Evolutionary conservation across 1,140 invertebrate genomes (phyloP), one percentile per base, ranked within the genome.

Genomic region (Drosophila serrata): DNA sequence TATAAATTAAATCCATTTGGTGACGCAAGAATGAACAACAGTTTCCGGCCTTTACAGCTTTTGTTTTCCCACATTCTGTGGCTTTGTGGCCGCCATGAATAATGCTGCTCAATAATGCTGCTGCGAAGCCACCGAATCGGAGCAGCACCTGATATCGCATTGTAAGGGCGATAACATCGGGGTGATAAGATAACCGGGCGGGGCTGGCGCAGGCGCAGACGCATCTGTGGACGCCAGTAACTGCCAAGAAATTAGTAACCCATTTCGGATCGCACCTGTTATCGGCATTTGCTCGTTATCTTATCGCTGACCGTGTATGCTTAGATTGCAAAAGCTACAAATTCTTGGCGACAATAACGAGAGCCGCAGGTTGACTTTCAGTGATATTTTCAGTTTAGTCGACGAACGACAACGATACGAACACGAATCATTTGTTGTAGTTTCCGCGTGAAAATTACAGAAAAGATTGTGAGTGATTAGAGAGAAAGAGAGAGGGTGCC

Each of bases 241-340:
- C 35, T 24, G 43, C 15, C 37, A 60, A 49, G 43, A 35, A 75
- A 61, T 78, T 80, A 62, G 64, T 87, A 82, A 82, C 70, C 82
- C 57, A 87, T 76, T 87, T 86, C 67, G 69, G 60, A 72, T 67
- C 40, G 61, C 77, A 90, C 77, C 77, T 88, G 77, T 72, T 90
- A 88, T 88, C 85, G 75, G 39, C 31, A 11, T n/a, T n/a, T n/a
- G n/a, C 3, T 7, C 53, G 4, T 12, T 81, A 84, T 85, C 84
- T 88, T 84, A 90, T 88, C 84, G 56, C 61, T 75, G 73, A 69
- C 56, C 39, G 57, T 61, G 60, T 72, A 51, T 59, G 65, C 62
- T 58, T 29, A 59, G 84, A 91, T 91, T 91, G 74, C 82, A 85
- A 91, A 91, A 88, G 88, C 84, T 91, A 88, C 55, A 88, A 77